Conservation (phyloP, 2,113 vertebrate genomes). For the Eptesicus fuscus region DNA sequence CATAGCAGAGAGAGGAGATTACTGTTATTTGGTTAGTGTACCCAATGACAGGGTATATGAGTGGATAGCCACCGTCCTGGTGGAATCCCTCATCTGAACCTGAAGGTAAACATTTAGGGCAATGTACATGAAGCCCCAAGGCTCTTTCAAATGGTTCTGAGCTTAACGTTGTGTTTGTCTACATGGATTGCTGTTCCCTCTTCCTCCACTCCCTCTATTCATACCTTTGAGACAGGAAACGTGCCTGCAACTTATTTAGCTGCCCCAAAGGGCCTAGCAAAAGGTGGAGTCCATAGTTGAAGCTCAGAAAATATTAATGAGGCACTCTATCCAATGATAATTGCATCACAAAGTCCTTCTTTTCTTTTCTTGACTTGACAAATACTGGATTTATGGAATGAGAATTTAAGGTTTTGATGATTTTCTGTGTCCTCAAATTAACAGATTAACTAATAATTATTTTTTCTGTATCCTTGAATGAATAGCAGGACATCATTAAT, state of each 20-base stretch:
- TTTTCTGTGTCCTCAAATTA: neutral
- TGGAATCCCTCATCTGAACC: neutral
- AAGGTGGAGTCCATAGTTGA: neutral
- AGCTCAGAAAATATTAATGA: slow-evolving; percentile 11
- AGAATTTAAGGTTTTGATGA: neutral
- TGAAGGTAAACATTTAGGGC: neutral
- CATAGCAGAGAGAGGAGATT: neutral
- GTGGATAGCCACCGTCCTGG: neutral
- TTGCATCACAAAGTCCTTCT: neutral
- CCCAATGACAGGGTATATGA: neutral
- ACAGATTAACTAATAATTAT: neutral
- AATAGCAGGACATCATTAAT: slow-evolving; percentile 34
- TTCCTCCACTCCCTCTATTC: neutral
- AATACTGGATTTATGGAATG: neutral
- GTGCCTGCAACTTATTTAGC: neutral
- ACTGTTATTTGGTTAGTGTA: neutral
- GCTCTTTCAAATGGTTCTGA: neutral
- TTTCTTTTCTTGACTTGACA: neutral
- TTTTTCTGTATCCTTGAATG: neutral
- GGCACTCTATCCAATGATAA: neutral
- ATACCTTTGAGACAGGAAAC: neutral
- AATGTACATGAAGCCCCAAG: neutral
- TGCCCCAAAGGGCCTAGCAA: neutral
- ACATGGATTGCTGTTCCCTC: neutral
- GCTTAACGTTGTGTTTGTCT: neutral